A percentile compares a stretch with the other conserved stretches of the same genome.
These are phyloP conservation scores for Cheumatopsyche charites DNA, from an alignment of 1,140 invertebrate genomes.

Conservation along the genomic window DNA sequence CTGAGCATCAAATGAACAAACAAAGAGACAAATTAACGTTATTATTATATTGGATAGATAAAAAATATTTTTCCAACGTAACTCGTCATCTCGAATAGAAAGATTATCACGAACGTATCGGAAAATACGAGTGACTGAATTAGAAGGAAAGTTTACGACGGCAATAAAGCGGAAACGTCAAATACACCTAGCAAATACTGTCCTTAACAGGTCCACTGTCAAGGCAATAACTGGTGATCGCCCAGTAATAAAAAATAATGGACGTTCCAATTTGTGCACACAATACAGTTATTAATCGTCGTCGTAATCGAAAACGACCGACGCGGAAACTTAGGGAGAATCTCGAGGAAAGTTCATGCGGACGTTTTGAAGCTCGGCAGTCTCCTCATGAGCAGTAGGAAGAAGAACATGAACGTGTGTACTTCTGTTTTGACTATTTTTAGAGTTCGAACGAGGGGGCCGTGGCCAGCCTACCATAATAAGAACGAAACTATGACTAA, in stretches of 20 bases:
- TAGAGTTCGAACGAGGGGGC: not conserved
- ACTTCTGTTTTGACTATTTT: constrained; percentile 4
- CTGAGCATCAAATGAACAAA: too few species aligned
- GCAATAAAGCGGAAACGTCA: constrained; percentile 14
- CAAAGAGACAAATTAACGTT: too few species aligned
- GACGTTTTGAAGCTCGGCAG: not conserved
- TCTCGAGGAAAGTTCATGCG: not conserved
- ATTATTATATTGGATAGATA: too few species aligned
- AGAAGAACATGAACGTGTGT: not conserved
- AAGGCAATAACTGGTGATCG: not conserved
- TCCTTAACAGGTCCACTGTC: constrained; percentile 1
- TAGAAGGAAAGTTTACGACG: constrained; percentile 9
- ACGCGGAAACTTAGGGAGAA: not conserved
- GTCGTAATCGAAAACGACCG: not conserved
- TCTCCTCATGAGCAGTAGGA: not conserved
- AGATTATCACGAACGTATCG: too few species aligned
- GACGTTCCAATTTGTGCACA: not conserved
- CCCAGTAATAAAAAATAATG: constrained; percentile 7
- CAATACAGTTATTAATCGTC: not conserved
- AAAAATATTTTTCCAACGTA: too few species aligned
- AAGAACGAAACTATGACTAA: too few species aligned
- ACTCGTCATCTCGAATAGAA: too few species aligned
- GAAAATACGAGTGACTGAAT: not conserved
- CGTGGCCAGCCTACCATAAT: too few species aligned
- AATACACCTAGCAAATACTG: constrained; percentile 1